phyloP scores from a whole-genome alignment of 2,888 invertebrate species.

The Alloplasta piceator region DNA sequence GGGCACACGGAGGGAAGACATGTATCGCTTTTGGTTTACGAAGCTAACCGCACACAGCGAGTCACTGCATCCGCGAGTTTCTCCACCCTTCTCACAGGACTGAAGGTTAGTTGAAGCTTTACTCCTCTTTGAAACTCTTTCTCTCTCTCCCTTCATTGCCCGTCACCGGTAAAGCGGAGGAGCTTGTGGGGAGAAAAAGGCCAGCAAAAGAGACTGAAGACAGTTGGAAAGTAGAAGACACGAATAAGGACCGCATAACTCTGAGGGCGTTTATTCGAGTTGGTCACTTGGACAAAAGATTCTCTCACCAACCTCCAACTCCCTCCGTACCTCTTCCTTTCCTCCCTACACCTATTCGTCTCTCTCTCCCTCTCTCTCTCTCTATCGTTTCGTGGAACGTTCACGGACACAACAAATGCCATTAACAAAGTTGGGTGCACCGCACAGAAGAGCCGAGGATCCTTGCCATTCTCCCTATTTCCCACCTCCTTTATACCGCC shows the following conservation, averaged over 20 bases:
- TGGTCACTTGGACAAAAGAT: conserved; percentile 66
- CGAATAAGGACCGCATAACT: conserved; percentile 16
- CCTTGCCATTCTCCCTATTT: conserved; percentile 7
- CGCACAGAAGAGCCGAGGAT: conserved; percentile 37
- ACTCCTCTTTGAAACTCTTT: not conserved
- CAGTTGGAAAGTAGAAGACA: conserved; percentile 15
- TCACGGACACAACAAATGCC: conserved; percentile 72
- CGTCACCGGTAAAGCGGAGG: conserved; percentile 2
- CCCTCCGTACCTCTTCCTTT: not conserved
- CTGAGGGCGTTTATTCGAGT: conserved; percentile 55
- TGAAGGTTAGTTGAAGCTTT: not conserved
- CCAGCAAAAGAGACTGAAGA: conserved; percentile 9
- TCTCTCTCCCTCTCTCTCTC: conserved; percentile 9
- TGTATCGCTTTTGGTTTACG: conserved; percentile 49
- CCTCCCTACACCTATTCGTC: not conserved
- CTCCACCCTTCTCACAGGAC: too few species aligned
- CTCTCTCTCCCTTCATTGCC: conserved; percentile 7
- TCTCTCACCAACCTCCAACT: conserved; percentile 35
- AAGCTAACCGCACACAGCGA: conserved; percentile 27
- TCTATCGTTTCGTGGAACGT: conserved; percentile 52
- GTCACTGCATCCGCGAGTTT: conserved; percentile 34
- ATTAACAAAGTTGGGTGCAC: conserved; percentile 71
- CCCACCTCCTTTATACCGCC: conserved; percentile 40
- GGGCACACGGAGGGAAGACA: conserved; percentile 20
- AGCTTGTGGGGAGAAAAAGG: conserved; percentile 14